Evolutionary conservation across 1,140 invertebrate genomes (phyloP), one percentile per base, ranked within the genome.

Genomic region (Drosophila rhopaloa): DNA sequence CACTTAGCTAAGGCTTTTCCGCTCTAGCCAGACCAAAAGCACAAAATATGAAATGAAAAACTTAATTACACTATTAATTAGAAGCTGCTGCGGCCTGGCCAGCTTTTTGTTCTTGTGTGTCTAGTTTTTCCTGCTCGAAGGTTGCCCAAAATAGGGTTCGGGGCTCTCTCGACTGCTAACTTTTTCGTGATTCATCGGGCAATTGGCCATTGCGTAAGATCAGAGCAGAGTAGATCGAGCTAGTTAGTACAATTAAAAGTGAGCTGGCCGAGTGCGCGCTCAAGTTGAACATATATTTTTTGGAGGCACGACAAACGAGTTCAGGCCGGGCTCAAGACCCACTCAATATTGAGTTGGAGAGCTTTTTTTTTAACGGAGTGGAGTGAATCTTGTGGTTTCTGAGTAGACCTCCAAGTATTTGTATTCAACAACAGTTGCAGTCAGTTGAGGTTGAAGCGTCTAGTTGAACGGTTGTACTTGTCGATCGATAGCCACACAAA

Each of bases 221-320:
- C 79, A 63, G 76, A 84, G 57, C 53, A 76, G 60, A 58, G 41
- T 41, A 62, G 59, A 74, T 71, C 73, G 62, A 44, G 73, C 67
- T 48, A 76, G 73, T 62, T 77, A 78, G 73, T 68, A 76, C 74
- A 77, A 77, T 68, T 77, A 77, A 68, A 71, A 78, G 48, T 60
- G 44, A 56, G 78, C 58, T 27, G 38, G 61, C 32, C 29, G 67
- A 57, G 41, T 71, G 67, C 60, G 29, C 51, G 38, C 67, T 71
- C 67, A 48, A 76, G 63, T 44, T 48, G 54, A 63, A 59, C 38
- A 50, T 70, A 60, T 68, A 43, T 48, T 47, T 67, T 83, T 83
- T 88, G 83, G 84, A 88, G 83, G 84, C 83, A 84, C 84, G 84
- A 88, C 80, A 88, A 88, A 88, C 83, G 68, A 88, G 83, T 88